Percentiles rank a stretch among this genome's conserved stretches.
Evolutionary conservation across 2,113 vertebrate species (phyloP).

Genomic region (Cettia cetti): DNA sequence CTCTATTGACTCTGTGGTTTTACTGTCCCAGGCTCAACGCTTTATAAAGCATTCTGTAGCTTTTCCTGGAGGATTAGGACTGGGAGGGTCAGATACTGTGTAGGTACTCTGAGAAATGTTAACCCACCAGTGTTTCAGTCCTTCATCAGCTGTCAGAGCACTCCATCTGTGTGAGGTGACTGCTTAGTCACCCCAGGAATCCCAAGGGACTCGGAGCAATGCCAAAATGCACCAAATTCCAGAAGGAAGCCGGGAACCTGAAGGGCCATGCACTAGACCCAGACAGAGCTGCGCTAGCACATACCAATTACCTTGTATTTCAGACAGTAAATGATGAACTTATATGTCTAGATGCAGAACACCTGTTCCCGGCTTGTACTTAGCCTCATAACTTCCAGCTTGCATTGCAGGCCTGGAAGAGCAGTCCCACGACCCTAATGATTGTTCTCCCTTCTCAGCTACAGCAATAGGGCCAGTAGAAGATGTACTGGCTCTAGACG

Average conservation of each 20-base stretch:
- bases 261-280: not conserved
- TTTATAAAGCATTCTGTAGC: not conserved
- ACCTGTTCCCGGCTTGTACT: not conserved
- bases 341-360: not conserved
- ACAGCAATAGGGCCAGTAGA: not conserved
- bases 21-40: not conserved
- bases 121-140: not conserved
- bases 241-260: not conserved
- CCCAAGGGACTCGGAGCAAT: not conserved
- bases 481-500: not conserved
- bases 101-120: not conserved
- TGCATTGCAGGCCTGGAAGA: not conserved
- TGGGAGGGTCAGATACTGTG: not conserved
- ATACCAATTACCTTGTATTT: not conserved
- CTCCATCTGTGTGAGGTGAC: not conserved
- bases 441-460: not conserved
- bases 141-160: not conserved
- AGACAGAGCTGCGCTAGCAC: not conserved
- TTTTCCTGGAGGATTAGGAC: not conserved
- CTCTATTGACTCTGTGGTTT: not conserved
- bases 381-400: not conserved
- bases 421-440: not conserved
- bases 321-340: not conserved
- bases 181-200: not conserved
- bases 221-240: not conserved